Conservation (phyloP, 2,113 vertebrate genomes). For the Piaya cayana region DNA sequence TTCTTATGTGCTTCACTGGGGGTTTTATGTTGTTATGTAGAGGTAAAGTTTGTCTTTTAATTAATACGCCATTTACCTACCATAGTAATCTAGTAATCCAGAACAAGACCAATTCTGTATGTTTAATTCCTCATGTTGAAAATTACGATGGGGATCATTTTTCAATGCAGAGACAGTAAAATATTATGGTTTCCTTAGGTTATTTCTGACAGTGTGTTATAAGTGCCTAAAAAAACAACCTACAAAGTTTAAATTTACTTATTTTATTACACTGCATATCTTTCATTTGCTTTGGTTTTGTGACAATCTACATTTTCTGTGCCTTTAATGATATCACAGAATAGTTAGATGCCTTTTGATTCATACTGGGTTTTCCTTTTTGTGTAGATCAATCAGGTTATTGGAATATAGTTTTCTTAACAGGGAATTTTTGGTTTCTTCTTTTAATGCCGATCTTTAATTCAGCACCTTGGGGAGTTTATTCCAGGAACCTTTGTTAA, state of each 20-base stretch:
- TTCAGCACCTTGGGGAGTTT: neutral
- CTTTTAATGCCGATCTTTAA: neutral
- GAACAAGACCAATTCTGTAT: neutral
- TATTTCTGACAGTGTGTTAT: neutral
- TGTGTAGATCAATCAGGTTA: neutral
- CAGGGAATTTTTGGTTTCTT: neutral
- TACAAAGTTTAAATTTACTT: neutral
- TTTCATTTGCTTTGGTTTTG: neutral
- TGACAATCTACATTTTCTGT: neutral
- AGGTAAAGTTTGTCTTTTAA: neutral
- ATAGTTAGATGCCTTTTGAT: neutral
- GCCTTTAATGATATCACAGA: neutral
- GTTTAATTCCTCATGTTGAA: neutral
- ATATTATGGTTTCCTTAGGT: neutral
- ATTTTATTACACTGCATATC: neutral
- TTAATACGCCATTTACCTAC: neutral
- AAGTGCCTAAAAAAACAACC: neutral
- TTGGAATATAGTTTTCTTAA: neutral
- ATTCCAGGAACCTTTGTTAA: slow-evolving; percentile 4
- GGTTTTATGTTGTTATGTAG: neutral
- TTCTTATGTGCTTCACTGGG: neutral
- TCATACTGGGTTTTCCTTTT: neutral
- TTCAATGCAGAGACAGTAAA: neutral
- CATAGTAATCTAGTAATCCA: neutral
- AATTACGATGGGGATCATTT: neutral